Evolutionary conservation across 2,888 invertebrate genomes (phyloP).

Genomic region (Melinopterus prodromus): DNA sequence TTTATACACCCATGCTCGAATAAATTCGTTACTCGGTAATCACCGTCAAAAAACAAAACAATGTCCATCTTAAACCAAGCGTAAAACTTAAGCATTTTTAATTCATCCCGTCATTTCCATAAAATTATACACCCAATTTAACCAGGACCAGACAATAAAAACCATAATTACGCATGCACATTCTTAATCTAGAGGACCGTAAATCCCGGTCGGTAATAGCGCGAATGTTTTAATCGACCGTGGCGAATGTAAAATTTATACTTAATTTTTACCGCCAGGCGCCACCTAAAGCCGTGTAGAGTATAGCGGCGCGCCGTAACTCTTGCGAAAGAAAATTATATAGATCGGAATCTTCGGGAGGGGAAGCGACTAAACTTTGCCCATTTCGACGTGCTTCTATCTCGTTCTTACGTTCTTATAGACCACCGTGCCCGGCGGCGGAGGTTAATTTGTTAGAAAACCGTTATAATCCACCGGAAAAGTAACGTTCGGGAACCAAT

Average conservation of each 20-base stretch:
- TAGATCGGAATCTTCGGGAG: not conserved
- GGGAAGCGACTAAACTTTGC: not conserved
- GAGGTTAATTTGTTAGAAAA: not conserved
- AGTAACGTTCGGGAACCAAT: constrained; percentile 4
- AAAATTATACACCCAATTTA: not conserved
- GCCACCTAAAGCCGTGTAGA: not conserved
- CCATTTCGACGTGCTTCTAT: not conserved
- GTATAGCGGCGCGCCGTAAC: not conserved
- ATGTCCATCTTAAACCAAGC: not conserved
- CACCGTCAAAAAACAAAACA: too few relatives aligned
- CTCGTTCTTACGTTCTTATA: not conserved
- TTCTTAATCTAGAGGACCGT: not conserved
- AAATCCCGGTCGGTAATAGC: not conserved
- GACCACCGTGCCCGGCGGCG: not conserved
- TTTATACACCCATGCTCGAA: too few relatives aligned
- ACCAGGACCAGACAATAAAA: not conserved
- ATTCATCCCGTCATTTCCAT: too few relatives aligned
- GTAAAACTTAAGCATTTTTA: not conserved
- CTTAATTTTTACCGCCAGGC: not conserved
- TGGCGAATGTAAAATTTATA: constrained; percentile 4
- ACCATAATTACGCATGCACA: not conserved
- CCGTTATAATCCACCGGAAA: constrained; percentile 4
- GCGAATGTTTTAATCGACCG: constrained; percentile 4
- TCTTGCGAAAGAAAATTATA: not conserved
- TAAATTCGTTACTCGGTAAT: too few relatives aligned